phyloP scores from a whole-genome alignment of 2,113 vertebrate genomes.

The Poeciliopsis turrubarensis region DNA sequence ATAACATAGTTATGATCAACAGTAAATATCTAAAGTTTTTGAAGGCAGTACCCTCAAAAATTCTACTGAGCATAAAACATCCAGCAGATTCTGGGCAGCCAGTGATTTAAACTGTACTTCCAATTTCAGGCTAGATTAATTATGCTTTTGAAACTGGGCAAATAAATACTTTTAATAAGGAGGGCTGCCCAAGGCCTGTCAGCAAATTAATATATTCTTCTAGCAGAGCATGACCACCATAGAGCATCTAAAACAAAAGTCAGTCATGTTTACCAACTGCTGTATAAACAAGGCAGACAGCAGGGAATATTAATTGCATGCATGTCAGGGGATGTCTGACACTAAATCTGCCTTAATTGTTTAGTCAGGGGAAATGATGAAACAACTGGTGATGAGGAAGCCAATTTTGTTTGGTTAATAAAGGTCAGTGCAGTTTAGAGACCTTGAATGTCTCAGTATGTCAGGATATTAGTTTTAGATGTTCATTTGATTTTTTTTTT shows the following conservation, averaged over 20 bases:
- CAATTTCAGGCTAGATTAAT: conserved; percentile 74
- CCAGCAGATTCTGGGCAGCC: conserved; percentile 58
- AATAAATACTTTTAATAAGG: conserved; percentile 76
- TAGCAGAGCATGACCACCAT: conserved; percentile 65
- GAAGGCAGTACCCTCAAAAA: conserved; percentile 31
- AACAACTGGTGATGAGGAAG: conserved; percentile 32
- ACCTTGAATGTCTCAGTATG: conserved; percentile 1
- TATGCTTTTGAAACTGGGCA: conserved; percentile 64
- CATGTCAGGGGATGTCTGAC: conserved; percentile 45
- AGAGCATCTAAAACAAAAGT: conserved; percentile 64
- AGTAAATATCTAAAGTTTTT: conserved; percentile 41
- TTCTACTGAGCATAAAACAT: conserved; percentile 41
- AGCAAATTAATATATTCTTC: conserved; percentile 63
- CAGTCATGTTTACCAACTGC: conserved; percentile 65
- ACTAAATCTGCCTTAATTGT: conserved; percentile 61
- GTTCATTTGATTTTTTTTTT: not conserved
- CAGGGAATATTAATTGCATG: conserved; percentile 65
- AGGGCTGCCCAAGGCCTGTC: conserved; percentile 55
- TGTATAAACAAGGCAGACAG: conserved; percentile 58
- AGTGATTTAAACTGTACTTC: conserved; percentile 64
- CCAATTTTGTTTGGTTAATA: conserved; percentile 37
- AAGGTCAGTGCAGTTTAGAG: conserved; percentile 19
- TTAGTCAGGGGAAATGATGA: conserved; percentile 32
- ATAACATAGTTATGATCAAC: conserved; percentile 11
- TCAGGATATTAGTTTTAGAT: not conserved